Evolutionary conservation across 1,140 invertebrate species (phyloP).

Genomic region (Drosophila trapezifrons): DNA sequence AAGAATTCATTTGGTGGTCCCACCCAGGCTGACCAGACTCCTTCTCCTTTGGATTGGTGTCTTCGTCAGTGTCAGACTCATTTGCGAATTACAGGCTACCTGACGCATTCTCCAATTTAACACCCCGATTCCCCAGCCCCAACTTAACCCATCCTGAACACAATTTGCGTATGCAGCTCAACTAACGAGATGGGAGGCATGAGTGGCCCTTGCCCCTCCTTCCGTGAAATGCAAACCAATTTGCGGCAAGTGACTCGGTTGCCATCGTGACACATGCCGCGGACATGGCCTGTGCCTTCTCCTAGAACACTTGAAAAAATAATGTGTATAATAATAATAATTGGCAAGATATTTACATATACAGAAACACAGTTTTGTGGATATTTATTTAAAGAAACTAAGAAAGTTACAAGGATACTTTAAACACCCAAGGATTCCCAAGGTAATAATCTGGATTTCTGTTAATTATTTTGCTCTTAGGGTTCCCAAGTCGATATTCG

Average conservation of each 20-base stretch:
- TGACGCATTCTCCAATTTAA: slow-evolving; percentile 24
- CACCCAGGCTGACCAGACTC: background rate
- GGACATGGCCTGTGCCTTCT: slow-evolving; percentile 39
- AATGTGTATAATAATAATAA: background rate
- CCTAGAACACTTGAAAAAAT: slow-evolving; percentile 8
- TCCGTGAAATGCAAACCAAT: slow-evolving; percentile 75
- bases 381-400: no score
- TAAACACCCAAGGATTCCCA: no score
- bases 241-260: slow-evolving; percentile 78
- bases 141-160: slow-evolving; percentile 40
- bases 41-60: slow-evolving; percentile 12
- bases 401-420: no score
- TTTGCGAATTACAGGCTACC: slow-evolving; percentile 57
- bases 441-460: no score
- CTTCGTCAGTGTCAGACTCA: slow-evolving; percentile 46
- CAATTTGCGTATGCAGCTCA: slow-evolving; percentile 70
- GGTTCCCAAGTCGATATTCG: no score
- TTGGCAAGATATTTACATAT: background rate
- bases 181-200: slow-evolving; percentile 57
- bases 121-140: background rate
- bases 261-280: slow-evolving; percentile 73
- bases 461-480: background rate
- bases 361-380: background rate
- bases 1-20: slow-evolving; percentile 1
- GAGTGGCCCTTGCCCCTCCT: slow-evolving; percentile 1